A percentile compares a stretch with the other conserved stretches of the same genome.
Conservation (phyloP, 2,888 invertebrate species). For the Stenodera caucasica region DNA sequence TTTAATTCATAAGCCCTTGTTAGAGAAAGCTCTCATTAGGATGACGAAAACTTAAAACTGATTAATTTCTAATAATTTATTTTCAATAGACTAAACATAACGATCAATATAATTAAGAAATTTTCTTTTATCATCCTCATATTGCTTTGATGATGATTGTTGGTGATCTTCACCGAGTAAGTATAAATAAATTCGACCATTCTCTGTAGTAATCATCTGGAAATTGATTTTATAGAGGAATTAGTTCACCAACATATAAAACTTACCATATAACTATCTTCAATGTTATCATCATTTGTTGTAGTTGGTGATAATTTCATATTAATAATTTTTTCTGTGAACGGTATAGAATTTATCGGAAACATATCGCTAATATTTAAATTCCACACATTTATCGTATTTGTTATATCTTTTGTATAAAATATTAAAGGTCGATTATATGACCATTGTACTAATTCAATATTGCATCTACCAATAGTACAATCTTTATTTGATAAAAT, state of each 20-base stretch:
- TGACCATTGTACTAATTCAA: constrained; percentile 60
- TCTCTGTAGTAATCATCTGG: constrained; percentile 57
- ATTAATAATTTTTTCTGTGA: constrained; percentile 52
- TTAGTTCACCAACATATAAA: constrained; percentile 15
- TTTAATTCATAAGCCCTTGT: too few species aligned
- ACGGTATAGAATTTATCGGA: constrained; percentile 56
- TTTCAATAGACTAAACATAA: constrained; percentile 18
- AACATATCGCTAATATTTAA: constrained; percentile 58
- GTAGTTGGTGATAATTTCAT: constrained; percentile 55
- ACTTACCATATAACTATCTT: constrained; percentile 57
- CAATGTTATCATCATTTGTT: constrained; percentile 19
- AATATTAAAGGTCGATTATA: constrained; percentile 58
- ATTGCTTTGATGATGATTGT: constrained; percentile 49
- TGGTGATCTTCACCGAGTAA: constrained; percentile 55
- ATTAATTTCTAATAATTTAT: neutral
- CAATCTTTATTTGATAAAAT: constrained; percentile 48
- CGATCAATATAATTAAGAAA: constrained; percentile 57
- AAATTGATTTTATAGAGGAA: constrained; percentile 34
- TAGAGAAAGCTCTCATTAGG: too few species aligned
- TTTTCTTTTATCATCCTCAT: constrained; percentile 53
- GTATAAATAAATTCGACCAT: constrained; percentile 56
- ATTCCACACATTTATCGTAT: constrained; percentile 60
- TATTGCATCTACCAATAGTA: constrained; percentile 40
- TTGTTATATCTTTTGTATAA: constrained; percentile 56
- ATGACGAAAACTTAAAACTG: too few species aligned